Conservation (phyloP, 2,113 vertebrate species). For the Amia ocellicauda region DNA sequence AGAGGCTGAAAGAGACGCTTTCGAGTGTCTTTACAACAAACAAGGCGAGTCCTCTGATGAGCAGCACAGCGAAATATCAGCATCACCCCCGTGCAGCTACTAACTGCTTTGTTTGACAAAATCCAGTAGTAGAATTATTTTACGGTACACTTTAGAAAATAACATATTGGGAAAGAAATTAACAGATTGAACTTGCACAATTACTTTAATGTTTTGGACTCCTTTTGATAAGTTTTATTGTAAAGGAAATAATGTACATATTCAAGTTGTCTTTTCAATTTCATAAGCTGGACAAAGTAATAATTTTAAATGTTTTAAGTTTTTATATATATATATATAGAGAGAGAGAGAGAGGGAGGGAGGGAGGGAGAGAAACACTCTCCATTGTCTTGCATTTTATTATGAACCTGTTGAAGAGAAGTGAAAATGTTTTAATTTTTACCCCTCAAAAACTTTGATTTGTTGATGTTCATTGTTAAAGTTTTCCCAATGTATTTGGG, state of each 20-base stretch:
- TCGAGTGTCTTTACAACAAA: neutral
- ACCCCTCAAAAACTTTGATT: slow-evolving; percentile 31
- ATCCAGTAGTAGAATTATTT: slow-evolving; percentile 1
- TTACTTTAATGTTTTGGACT: slow-evolving; percentile 2
- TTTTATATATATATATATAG: slow-evolving; percentile 28
- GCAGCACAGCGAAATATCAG: slow-evolving; percentile 14
- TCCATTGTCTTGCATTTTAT: slow-evolving; percentile 34
- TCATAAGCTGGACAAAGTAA: slow-evolving; percentile 20
- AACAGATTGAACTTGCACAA: too few relatives aligned
- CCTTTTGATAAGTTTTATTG: slow-evolving; percentile 6
- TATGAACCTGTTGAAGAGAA: slow-evolving; percentile 24
- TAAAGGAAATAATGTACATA: too few relatives aligned
- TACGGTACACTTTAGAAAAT: neutral
- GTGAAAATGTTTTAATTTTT: slow-evolving; percentile 51
- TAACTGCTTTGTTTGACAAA: slow-evolving; percentile 22
- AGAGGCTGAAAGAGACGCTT: neutral
- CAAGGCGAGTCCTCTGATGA: slow-evolving; percentile 30
- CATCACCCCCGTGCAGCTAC: slow-evolving; percentile 43
- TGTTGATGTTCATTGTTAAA: neutral
- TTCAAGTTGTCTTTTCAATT: too few relatives aligned
- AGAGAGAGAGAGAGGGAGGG: too few relatives aligned
- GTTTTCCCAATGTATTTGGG: neutral
- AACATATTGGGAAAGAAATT: slow-evolving; percentile 41
- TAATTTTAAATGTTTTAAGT: slow-evolving; percentile 41
- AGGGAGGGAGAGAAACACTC: slow-evolving; percentile 50